Base-by-base conservation (phyloP, 2,797 vertebrate species). In the Artibeus lituratus region DNA sequence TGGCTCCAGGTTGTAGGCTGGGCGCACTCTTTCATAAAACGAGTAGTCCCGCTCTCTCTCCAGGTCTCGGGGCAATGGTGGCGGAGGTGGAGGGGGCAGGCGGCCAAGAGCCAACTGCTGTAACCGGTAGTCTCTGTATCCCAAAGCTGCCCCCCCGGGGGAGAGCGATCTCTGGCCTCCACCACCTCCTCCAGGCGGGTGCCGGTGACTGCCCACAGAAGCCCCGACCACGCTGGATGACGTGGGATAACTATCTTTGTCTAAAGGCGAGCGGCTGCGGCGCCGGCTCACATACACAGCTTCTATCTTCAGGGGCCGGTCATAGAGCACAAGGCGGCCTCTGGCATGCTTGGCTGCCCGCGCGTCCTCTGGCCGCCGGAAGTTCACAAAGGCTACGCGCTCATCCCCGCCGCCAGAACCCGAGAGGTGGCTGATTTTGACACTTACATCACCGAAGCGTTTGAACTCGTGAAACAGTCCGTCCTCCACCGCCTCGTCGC, bases 401-500 rank as follows among this genome's bases (percentile, higher is more conserved):
- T 99, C 99, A 65, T 99, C 99, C 94, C 99, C 99, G 2, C 97
- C 96, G 49, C 98, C 98, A 7, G 98, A 98, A 4, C 98, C 98
- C 3, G 98, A 98, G 74, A 99, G 99, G 7, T 99, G 99, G 97
- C 99, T 99, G 91, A 99, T 99, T 97, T 99, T 99, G 5, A 99
- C 99, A 83, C 99, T 99, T 55, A 99, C 99, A 44, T 99, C 99
- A 0, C 99, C 99, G 51, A 99, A 99, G 96, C 99, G 99, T 74
- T 99, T 99, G 93, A 99, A 99, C 97, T 99, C 99, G 32, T 99
- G 99, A 95, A 99, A 99, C 0, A 99, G 99, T 21, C 99, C 99
- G 85, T 99, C 99, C 97, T 99, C 99, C n/a, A 99, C 99, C 62
- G 99, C 99, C 80, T 99, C 99, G 95, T 99, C 99, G 94, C 99